Evolutionary conservation across 30 jellyfish, hydroid and myxozoan genomes (phyloP).

Genomic region (Aurelia sp.): DNA sequence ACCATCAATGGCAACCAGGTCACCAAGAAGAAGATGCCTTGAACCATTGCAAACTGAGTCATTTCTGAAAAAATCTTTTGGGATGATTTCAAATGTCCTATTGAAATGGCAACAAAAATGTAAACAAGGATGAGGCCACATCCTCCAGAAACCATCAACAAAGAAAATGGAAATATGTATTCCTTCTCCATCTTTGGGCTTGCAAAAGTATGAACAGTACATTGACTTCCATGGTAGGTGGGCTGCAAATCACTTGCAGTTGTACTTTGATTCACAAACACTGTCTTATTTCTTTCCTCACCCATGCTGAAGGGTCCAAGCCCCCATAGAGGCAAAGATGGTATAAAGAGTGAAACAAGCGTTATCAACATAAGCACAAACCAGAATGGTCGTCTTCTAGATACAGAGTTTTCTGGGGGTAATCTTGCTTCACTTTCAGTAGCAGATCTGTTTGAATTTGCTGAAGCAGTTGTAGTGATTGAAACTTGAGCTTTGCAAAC

Average conservation of each 20-base stretch:
- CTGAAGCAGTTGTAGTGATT: conserved; percentile 51
- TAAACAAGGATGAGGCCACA: conserved; percentile 47
- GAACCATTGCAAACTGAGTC: conserved; percentile 48
- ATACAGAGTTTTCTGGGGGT: neutral
- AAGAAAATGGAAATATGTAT: conserved; percentile 44
- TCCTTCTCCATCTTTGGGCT: conserved; percentile 59
- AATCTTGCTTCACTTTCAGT: neutral
- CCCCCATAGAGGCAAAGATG: conserved; percentile 54
- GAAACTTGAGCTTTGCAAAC: conserved; percentile 58
- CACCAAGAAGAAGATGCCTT: conserved; percentile 59
- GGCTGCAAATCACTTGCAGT: neutral
- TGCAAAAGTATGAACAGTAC: conserved; percentile 59
- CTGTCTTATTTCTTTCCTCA: neutral
- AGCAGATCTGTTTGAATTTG: conserved; percentile 33
- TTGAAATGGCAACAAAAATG: conserved; percentile 14
- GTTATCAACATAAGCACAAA: conserved; percentile 41
- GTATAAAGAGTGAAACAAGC: conserved; percentile 25
- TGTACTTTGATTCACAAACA: neutral
- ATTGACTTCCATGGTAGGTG: neutral
- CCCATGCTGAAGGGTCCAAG: conserved; percentile 57
- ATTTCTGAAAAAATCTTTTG: conserved; percentile 47
- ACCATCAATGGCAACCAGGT: conserved; percentile 71
- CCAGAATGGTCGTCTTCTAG: conserved; percentile 51
- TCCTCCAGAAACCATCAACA: conserved; percentile 73
- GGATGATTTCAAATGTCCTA: conserved; percentile 46